Evolutionary conservation across 2,888 invertebrate species (phyloP), one percentile per base, ranked within the genome.

Genomic region (Thera britannica): DNA sequence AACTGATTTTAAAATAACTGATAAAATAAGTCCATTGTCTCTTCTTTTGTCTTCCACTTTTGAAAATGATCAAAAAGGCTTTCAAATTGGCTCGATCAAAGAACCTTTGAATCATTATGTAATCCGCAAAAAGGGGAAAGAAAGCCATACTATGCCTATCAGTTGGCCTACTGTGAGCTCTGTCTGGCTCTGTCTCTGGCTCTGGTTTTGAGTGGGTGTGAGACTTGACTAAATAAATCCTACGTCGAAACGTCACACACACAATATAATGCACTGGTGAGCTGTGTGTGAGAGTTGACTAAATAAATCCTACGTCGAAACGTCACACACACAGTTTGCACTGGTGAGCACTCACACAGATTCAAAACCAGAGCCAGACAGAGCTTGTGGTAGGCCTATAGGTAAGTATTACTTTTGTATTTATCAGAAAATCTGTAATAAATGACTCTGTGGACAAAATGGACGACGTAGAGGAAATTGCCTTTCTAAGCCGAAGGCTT

Each of bases 401-500:
- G 23, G 34, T 44, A 62, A 35, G 12, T 61, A 48, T 36, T 12
- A 55, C 34, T 65, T 65, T 55, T 38, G 48, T 41, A 55, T 59
- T 58, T 54, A 54, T 54, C 51, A 55, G 41, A 58, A 65, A 65
- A 65, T 49, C 59, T 60, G 65, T 65, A 60, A 60, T 34, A 56
- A 59, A 65, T 60, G 59, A 65, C 4, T 57, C 6, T 49, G 56
- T 62, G 57, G 62, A 63, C 57, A 51, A 63, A 63, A 59, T 56
- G 59, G 36, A 38, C 54, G 60, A 46, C 58, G 65, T 35, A 65
- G 35, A 56, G 60, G 60, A 65, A 60, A 65, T 65, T 65, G 60
- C 65, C 54, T 65, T 55, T 49, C n/a, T 65, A 55, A 54, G 65
- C 59, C 46, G 58, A 48, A 41, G 58, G 65, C 58, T 65, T 65